Evolutionary conservation across 2,888 invertebrate species (phyloP), one percentile per base, ranked within the genome.

Genomic region (Taenaris catops): DNA sequence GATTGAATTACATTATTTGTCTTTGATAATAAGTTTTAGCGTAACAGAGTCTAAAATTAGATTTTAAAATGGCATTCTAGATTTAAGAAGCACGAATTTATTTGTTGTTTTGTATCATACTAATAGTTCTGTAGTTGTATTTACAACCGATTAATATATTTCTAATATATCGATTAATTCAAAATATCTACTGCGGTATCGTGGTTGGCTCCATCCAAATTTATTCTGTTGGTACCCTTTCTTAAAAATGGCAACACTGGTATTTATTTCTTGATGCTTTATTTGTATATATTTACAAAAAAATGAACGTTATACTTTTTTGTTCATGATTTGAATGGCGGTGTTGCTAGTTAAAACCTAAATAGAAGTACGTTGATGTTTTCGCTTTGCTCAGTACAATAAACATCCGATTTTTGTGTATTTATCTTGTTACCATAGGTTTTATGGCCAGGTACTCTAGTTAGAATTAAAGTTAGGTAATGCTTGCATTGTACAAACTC

Each of bases 61-160:
- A 57, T 56, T 72, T 61, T 57, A 63, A 58, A 31, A 62, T 66
- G 72, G 74, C 78, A 74, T 80, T 78, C 53, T 84, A 80, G 76
- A 53, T 55, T 16, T 83, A 84, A 83, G 74, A 63, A 59, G 81
- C 84, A 86, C 84, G 84, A 84, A 83, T 86, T 84, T 86, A 84
- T 83, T 83, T 84, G 78, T 83, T 84, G 67, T 72, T 83, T 76
- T 83, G 70, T 79, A 73, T 65, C 65, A 65, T 63, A 68, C 55
- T 55, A 55, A 64, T 78, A 79, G 67, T 62, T 63, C 66, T 63
- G 58, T 76, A 78, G 67, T 58, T 64, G 58, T 73, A 78, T 58
- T 59, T 64, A 63, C 56, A 53, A 48, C 60, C 65, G 54, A 71
- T 54, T 79, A 76, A 76, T 79, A 73, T 79, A 80, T 74, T 72